Evolutionary conservation across 2,113 vertebrate species (phyloP).

Genomic region (Sterna hirundo): DNA sequence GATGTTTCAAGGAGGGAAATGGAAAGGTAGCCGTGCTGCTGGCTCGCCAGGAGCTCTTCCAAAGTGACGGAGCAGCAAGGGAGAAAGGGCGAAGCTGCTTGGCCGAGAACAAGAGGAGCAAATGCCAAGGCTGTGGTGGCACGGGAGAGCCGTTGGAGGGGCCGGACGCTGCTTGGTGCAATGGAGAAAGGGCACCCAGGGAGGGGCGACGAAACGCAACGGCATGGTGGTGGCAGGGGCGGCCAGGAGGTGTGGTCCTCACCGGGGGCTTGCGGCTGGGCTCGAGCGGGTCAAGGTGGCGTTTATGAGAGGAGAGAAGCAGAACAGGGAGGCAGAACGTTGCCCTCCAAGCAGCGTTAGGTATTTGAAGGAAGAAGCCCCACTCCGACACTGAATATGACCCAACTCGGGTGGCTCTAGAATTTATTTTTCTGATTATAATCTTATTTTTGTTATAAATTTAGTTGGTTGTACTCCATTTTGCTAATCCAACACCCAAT

Average conservation of each 20-base stretch:
- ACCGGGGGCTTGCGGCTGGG: not conserved
- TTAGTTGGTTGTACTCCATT: not conserved
- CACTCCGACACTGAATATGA: not conserved
- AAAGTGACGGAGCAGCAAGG: not conserved
- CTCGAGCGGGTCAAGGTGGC: not conserved
- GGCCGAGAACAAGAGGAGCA: not conserved
- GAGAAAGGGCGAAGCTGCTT: not conserved
- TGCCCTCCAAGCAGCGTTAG: not conserved
- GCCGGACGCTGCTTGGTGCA: no score
- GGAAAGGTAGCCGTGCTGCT: not conserved
- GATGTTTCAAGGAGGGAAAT: not conserved
- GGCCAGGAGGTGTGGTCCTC: not conserved
- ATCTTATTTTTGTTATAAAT: not conserved
- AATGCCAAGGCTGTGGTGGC: not conserved
- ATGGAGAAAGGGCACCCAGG: not conserved
- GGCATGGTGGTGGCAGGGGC: not conserved
- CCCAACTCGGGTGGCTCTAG: not conserved
- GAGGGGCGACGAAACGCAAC: accelerated
- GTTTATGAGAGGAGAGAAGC: not conserved
- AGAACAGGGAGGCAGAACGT: not conserved
- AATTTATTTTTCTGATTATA: not conserved
- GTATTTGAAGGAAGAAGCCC: not conserved
- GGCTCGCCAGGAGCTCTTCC: not conserved
- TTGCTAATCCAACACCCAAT: not conserved
- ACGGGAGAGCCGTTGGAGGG: not conserved